Conservation (phyloP, 2,888 invertebrate genomes). For the Morpho achilles region DNA sequence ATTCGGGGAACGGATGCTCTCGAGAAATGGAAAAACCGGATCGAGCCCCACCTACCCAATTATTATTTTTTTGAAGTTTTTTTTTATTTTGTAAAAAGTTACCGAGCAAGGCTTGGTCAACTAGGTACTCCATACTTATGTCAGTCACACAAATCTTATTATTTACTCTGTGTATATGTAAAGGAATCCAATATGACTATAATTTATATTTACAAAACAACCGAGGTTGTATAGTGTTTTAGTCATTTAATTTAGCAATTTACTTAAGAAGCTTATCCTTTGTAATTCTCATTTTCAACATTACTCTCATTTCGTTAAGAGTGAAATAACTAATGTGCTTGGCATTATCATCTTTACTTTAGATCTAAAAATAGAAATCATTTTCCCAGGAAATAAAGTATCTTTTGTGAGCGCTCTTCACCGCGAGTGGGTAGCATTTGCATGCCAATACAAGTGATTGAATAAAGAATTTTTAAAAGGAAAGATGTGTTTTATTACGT, state of each 20-base stretch:
- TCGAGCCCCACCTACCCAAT: no score
- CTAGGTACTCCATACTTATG: no score
- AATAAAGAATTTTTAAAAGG: background rate
- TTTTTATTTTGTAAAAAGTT: no score
- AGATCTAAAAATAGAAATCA: constrained; percentile 4
- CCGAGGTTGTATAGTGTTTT: background rate
- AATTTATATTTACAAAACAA: background rate
- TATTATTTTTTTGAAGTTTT: no score
- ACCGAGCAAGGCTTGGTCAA: no score
- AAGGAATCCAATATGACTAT: background rate
- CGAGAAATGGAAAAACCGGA: no score
- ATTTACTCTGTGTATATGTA: no score
- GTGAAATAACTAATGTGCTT: background rate
- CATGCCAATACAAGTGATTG: constrained; percentile 9
- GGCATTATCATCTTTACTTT: background rate
- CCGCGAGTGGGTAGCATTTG: constrained; percentile 9
- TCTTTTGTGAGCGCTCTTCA: constrained; percentile 7
- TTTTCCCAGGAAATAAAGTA: constrained; percentile 3
- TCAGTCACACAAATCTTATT: no score
- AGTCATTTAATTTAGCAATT: background rate
- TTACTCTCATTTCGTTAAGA: background rate
- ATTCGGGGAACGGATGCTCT: no score
- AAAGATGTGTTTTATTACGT: background rate
- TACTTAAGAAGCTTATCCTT: background rate
- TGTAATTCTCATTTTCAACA: background rate